These are phyloP conservation scores for Ramphastos sulfuratus DNA, from an alignment of 2,113 vertebrate species.

Conservation along the genomic window DNA sequence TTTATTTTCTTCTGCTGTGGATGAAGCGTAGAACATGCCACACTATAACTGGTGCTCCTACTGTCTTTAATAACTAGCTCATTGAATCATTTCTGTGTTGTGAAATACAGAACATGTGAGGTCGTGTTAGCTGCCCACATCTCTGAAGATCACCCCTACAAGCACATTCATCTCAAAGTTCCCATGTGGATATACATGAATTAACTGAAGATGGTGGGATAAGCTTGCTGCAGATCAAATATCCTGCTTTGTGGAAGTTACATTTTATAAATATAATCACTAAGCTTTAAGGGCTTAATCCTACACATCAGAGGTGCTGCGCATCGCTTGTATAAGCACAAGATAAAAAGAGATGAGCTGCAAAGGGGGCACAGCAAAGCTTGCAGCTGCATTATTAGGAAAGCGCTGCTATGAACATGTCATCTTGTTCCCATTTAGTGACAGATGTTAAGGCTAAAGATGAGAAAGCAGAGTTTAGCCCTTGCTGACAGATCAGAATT, in stretches of 20 bases:
- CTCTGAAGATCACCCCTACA: not conserved
- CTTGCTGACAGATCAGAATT: not conserved
- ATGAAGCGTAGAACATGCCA: not conserved
- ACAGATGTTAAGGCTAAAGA: not conserved
- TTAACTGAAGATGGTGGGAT: not conserved
- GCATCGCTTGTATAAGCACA: not conserved
- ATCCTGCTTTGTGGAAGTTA: not conserved
- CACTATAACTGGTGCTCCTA: not conserved
- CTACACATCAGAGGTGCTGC: not conserved
- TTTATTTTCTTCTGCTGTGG: not conserved
- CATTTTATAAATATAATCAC: not conserved
- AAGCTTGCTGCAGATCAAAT: constrained; percentile 6
- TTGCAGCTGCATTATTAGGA: not conserved
- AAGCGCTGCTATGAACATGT: not conserved
- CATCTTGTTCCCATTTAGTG: not conserved
- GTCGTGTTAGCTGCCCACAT: not conserved
- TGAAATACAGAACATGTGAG: not conserved
- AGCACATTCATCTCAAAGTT: not conserved
- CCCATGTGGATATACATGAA: not conserved
- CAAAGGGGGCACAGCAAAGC: not conserved
- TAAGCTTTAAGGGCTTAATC: constrained; percentile 21
- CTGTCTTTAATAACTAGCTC: not conserved
- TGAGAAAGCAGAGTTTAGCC: not conserved
- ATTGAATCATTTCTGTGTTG: not conserved
- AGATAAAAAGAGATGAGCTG: constrained; percentile 26